A percentile compares a stretch with the other conserved stretches of the same genome.
phyloP scores from a whole-genome alignment of 2,113 vertebrate genomes.

The Falcunculus frontatus region DNA sequence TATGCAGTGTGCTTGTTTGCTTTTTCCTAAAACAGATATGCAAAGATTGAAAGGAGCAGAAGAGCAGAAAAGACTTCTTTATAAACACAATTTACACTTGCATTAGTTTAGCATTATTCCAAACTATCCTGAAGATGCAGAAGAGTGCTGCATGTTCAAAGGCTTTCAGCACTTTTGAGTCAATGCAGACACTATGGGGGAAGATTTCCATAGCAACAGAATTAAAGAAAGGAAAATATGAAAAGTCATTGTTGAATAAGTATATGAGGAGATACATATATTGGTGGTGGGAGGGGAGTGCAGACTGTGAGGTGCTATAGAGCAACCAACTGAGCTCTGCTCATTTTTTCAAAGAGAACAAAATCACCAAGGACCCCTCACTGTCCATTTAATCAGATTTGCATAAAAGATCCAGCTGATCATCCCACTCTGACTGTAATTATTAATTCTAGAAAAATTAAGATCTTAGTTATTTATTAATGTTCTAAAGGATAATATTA shows the following conservation, averaged over 20 bases:
- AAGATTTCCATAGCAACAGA: slow-evolving; percentile 69
- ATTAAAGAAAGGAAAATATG: slow-evolving; percentile 22
- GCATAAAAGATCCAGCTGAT: neutral
- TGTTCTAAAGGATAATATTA: neutral
- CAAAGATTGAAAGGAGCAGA: neutral
- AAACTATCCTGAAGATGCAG: neutral
- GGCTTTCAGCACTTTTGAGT: slow-evolving; percentile 9
- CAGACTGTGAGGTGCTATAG: neutral
- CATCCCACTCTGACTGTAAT: neutral
- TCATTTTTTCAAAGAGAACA: neutral
- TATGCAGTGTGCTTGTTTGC: neutral
- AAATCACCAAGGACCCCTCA: neutral
- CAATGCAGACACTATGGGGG: neutral
- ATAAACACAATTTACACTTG: neutral
- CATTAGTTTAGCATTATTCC: neutral
- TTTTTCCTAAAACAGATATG: neutral
- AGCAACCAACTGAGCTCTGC: neutral
- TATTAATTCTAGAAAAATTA: neutral
- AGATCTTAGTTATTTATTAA: neutral
- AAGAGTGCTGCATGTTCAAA: neutral
- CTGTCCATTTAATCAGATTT: neutral
- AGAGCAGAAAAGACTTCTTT: neutral
- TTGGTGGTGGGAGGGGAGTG: neutral
- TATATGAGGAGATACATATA: neutral
- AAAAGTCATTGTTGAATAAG: slow-evolving; percentile 12